Evolutionary conservation across 2,797 vertebrate genomes (phyloP).

Genomic region (Centropyge bicolor): DNA sequence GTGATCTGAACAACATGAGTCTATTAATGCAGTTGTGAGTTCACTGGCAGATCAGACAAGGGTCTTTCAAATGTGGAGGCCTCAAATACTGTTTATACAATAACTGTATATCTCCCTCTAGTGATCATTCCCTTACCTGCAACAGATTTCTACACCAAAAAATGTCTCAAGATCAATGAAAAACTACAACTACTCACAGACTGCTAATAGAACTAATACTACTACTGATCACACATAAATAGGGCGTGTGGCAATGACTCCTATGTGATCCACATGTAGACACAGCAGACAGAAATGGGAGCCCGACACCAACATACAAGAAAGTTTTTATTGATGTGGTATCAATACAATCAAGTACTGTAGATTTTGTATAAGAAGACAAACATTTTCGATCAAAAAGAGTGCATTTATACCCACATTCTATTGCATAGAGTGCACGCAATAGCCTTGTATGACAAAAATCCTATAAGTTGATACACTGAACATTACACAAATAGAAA

Average conservation of each 20-base stretch:
- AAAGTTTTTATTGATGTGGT: constrained; percentile 94
- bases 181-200: neutral
- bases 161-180: neutral
- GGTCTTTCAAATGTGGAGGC: neutral
- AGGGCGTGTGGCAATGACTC: neutral
- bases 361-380: constrained; percentile 93
- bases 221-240: neutral
- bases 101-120: constrained; percentile 69
- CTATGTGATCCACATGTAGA: neutral
- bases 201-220: neutral
- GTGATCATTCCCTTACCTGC: constrained; percentile 55
- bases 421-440: constrained; percentile 91
- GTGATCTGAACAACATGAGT: constrained; percentile 12
- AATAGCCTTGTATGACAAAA: constrained; percentile 90
- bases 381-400: constrained; percentile 89
- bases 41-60: neutral
- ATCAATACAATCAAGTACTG: constrained; percentile 95
- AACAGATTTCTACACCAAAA: neutral
- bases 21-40: neutral
- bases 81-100: neutral
- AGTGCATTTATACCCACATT: constrained; percentile 92
- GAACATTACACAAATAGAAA: constrained; percentile 88
- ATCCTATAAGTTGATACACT: constrained; percentile 86
- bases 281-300: constrained; percentile 29
- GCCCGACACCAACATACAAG: constrained; percentile 77